Conservation (phyloP, 30 jellyfish, hydroid and myxozoan genomes). For the Nemopilema nomurai region DNA sequence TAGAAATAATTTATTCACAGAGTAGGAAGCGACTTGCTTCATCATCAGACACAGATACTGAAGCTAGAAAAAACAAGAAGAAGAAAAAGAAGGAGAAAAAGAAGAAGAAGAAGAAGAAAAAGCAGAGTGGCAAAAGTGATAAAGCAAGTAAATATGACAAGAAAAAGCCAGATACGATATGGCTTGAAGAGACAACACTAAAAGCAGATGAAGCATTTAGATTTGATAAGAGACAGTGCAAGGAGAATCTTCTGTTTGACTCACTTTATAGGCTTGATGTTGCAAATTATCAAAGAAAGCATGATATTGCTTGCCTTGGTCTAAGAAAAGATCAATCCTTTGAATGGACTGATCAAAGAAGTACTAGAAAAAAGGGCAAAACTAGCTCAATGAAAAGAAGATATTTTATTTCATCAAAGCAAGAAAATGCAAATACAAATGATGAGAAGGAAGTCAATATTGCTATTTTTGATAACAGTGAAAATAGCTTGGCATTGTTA, state of each 20-base stretch:
- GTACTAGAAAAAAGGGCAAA: conserved; percentile 28
- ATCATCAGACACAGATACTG: background rate
- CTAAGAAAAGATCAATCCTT: conserved; percentile 36
- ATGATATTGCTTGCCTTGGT: conserved; percentile 65
- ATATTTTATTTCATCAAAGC: conserved; percentile 6
- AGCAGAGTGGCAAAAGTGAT: background rate
- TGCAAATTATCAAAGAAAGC: conserved; percentile 48
- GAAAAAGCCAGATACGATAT: conserved; percentile 75
- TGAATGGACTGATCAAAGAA: conserved; percentile 31
- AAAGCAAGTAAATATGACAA: background rate
- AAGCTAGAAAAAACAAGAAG: conserved; percentile 9
- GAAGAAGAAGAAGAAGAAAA: background rate
- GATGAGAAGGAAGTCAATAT: conserved; percentile 14
- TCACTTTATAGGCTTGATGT: conserved; percentile 76
- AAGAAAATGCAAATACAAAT: background rate
- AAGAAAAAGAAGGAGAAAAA: conserved; percentile 6
- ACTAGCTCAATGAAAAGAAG: background rate
- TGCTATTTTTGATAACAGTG: background rate
- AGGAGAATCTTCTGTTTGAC: conserved; percentile 67
- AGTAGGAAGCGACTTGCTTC: background rate
- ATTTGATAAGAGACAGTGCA: conserved; percentile 57
- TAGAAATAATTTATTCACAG: background rate
- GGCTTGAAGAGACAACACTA: conserved; percentile 77
- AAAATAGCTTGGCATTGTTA: background rate
- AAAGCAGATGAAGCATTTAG: conserved; percentile 55